phyloP scores from a whole-genome alignment of 2,113 vertebrate species.

The Calyptomena viridis region DNA sequence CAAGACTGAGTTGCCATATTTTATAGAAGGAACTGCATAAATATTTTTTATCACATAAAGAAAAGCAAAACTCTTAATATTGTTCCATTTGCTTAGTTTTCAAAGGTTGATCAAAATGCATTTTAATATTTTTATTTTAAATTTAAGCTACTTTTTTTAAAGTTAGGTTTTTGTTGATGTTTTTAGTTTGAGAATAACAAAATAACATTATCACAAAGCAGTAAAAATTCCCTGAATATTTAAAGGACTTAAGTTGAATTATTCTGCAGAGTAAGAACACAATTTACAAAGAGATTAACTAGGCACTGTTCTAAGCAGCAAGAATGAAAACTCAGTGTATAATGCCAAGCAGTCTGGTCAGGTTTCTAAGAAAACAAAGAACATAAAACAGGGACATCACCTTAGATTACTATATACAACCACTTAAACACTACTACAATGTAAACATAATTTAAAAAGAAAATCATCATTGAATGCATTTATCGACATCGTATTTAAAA shows the following conservation, averaged over 20 bases:
- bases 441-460: constrained; percentile 66
- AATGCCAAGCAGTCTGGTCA: constrained; percentile 33
- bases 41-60: background rate
- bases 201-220: background rate
- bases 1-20: background rate
- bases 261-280: constrained; percentile 7
- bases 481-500: constrained; percentile 18
- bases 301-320: constrained; percentile 31
- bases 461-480: constrained; percentile 26
- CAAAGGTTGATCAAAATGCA: background rate
- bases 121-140: constrained; percentile 10
- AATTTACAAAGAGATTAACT: background rate
- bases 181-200: background rate
- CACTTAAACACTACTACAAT: constrained; percentile 43
- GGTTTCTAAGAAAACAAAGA: constrained; percentile 49
- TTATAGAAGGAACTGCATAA: background rate
- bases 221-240: background rate
- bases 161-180: background rate
- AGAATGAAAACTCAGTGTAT: constrained; percentile 42
- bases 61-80: background rate
- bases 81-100: background rate
- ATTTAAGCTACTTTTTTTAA: background rate
- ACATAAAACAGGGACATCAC: constrained; percentile 31
- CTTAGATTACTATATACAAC: constrained; percentile 58
- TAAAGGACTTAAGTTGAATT: background rate